Conservation (phyloP, 2,797 vertebrate genomes). For the Threskiornis aethiopicus region DNA sequence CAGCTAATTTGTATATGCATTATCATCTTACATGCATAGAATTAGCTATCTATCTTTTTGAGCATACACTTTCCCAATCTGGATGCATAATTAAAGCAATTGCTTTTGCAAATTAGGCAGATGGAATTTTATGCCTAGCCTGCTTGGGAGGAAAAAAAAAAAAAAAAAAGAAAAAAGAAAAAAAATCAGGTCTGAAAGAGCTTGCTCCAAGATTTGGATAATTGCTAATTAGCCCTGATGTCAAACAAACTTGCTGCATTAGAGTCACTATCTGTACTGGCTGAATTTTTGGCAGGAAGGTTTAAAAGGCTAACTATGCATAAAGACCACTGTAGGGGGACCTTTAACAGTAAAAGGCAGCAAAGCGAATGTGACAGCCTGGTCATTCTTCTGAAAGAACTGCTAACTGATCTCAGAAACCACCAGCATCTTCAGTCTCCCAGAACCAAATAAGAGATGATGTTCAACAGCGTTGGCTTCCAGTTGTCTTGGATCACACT, state of each 20-base stretch:
- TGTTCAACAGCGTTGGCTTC: not conserved
- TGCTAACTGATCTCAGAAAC: not conserved
- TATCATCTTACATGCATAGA: not conserved
- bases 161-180: not conserved
- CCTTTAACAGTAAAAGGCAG: not conserved
- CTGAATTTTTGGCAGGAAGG: not conserved
- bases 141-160: not conserved
- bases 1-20: not conserved
- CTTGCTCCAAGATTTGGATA: slow-evolving; percentile 15
- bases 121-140: not conserved
- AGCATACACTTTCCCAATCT: not conserved
- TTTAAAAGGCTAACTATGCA: not conserved
- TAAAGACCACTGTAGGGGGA: not conserved
- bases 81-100: slow-evolving; percentile 38
- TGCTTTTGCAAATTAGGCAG: slow-evolving; percentile 35
- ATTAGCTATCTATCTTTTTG: not conserved
- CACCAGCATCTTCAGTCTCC: not conserved
- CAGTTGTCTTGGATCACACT: not conserved
- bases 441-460: not conserved
- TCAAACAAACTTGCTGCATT: slow-evolving; percentile 28
- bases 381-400: not conserved
- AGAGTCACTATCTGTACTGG: not conserved
- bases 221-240: slow-evolving; percentile 30
- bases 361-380: not conserved
- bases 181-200: slow-evolving; percentile 11